Percentiles rank a stretch among this genome's conserved stretches.
Evolutionary conservation across 2,888 invertebrate species (phyloP).

Genomic region (Torymus texanus): DNA sequence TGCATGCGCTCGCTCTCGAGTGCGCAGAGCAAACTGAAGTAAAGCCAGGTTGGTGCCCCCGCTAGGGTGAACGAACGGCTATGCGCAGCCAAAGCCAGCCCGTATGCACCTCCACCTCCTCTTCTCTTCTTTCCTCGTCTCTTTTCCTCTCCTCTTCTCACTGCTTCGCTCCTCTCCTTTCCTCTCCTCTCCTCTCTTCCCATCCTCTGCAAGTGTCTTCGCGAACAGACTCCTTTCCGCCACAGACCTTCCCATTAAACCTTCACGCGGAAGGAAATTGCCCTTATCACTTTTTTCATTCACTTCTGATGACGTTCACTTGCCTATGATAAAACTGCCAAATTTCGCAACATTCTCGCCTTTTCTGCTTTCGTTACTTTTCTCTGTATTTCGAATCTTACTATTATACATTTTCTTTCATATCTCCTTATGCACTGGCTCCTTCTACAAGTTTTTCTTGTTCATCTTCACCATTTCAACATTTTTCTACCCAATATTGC

Average conservation of each 20-base stretch:
- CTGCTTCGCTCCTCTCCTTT: slow-evolving; percentile 54
- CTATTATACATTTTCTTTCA: too few species aligned
- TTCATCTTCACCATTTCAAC: too few species aligned
- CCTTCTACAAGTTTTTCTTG: too few species aligned
- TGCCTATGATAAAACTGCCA: too few species aligned
- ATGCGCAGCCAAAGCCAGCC: slow-evolving; percentile 68
- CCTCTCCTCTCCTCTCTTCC: slow-evolving; percentile 62
- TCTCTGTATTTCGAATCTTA: too few species aligned
- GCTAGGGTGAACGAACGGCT: slow-evolving; percentile 75
- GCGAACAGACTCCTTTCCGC: slow-evolving; percentile 5
- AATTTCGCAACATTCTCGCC: too few species aligned
- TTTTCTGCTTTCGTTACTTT: too few species aligned
- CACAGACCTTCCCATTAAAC: slow-evolving; percentile 49
- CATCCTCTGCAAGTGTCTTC: slow-evolving; percentile 53
- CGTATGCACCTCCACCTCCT: slow-evolving; percentile 66
- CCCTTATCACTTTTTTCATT: too few species aligned
- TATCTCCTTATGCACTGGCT: too few species aligned
- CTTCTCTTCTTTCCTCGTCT: slow-evolving; percentile 57
- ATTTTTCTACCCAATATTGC: too few species aligned
- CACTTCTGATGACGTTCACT: too few species aligned
- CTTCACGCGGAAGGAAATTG: slow-evolving; percentile 54
- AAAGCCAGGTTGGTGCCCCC: slow-evolving; percentile 75
- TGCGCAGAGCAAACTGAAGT: slow-evolving; percentile 67
- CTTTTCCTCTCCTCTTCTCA: slow-evolving; percentile 62
- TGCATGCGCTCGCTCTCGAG: slow-evolving; percentile 38